Percentiles rank a stretch among this genome's conserved stretches.
phyloP scores from a whole-genome alignment of 2,888 invertebrate genomes.

The Ligdia adustata region DNA sequence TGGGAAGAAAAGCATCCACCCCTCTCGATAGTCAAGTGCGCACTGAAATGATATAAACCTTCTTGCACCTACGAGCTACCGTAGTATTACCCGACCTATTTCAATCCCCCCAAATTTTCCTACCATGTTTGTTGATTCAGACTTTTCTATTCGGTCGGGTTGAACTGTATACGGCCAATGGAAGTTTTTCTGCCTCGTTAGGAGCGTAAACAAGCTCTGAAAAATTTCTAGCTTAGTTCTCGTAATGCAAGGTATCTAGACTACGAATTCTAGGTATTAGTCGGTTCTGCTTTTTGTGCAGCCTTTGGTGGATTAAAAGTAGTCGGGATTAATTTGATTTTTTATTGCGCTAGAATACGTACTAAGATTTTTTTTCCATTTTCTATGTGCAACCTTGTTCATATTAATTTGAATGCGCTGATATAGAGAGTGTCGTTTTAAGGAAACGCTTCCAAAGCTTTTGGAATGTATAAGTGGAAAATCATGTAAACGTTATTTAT shows the following conservation, averaged over 20 bases:
- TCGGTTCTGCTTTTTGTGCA: neutral
- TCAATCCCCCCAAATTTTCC: conserved; percentile 21
- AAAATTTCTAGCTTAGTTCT: conserved; percentile 44
- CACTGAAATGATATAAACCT: conserved; percentile 62
- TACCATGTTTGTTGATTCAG: conserved; percentile 30
- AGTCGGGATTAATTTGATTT: neutral
- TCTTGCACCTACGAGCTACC: conserved; percentile 58
- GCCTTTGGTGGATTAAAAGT: conserved; percentile 1
- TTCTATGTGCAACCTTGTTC: neutral
- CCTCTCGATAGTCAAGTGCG: conserved; percentile 48
- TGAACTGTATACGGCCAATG: conserved; percentile 26
- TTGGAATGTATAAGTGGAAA: conserved; percentile 2
- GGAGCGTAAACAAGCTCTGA: conserved; percentile 50
- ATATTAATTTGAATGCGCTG: neutral
- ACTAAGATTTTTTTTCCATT: neutral
- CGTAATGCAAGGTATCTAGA: conserved; percentile 6
- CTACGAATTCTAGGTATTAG: neutral
- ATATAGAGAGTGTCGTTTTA: neutral
- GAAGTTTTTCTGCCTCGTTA: conserved; percentile 53
- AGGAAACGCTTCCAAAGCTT: conserved; percentile 4
- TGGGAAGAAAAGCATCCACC: conserved; percentile 46
- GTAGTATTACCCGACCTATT: conserved; percentile 66
- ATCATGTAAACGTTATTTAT: conserved; percentile 10
- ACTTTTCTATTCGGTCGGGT: conserved; percentile 33
- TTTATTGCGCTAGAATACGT: neutral